These are phyloP conservation scores for Notamacropus eugenii DNA, from an alignment of 2,797 vertebrate genomes.

Conservation along the genomic window DNA sequence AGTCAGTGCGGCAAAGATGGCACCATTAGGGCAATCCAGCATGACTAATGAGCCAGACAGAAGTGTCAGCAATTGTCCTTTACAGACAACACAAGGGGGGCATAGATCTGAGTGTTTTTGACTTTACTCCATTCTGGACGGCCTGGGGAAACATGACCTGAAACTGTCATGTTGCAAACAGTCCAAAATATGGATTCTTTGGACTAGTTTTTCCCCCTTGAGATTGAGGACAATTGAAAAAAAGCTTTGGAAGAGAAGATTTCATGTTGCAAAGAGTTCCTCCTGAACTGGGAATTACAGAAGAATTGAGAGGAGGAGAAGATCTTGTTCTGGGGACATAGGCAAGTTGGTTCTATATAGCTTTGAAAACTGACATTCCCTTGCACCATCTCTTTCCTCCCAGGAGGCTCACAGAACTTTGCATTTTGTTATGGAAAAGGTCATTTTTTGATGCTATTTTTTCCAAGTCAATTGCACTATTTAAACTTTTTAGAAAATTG, in stretches of 20 bases:
- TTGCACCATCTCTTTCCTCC: not conserved
- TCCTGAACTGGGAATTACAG: not conserved
- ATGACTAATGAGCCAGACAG: not conserved
- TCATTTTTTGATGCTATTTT: not conserved
- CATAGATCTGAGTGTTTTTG: not conserved
- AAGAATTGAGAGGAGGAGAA: not conserved
- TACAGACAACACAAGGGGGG: not conserved
- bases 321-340: not conserved
- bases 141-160: not conserved
- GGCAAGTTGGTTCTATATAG: not conserved
- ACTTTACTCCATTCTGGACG: not conserved
- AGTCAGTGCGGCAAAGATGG: not conserved
- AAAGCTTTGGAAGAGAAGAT: slow-evolving; percentile 29
- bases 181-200: slow-evolving; percentile 15
- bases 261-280: slow-evolving; percentile 9
- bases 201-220: not conserved
- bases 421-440: not conserved
- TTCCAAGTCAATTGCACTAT: not conserved
- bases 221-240: slow-evolving; percentile 22
- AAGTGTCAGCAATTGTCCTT: not conserved
- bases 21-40: not conserved
- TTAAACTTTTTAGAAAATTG: slow-evolving; percentile 54
- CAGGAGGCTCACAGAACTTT: not conserved
- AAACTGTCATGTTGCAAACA: slow-evolving; percentile 28
- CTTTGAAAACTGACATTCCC: not conserved